Conservation (phyloP, 2,113 vertebrate genomes). For the Chiloscyllium plagiosum region DNA sequence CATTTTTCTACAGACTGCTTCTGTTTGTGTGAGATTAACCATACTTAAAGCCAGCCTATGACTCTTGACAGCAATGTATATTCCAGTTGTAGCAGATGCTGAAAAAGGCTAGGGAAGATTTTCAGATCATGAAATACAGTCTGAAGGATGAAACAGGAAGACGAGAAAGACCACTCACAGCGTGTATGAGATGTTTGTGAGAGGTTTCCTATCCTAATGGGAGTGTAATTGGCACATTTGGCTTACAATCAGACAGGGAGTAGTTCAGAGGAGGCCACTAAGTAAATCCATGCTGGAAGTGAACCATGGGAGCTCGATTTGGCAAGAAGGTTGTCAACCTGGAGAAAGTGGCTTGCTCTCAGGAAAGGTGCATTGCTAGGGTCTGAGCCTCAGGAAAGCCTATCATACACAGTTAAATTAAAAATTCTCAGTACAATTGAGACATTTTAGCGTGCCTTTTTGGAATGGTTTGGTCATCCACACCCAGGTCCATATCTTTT, state of each 20-base stretch:
- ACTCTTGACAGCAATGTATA: not conserved
- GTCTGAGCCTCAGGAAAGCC: not conserved
- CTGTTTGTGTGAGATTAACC: not conserved
- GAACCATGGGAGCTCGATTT: not conserved
- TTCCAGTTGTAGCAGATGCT: not conserved
- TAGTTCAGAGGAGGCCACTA: not conserved
- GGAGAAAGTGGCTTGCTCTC: not conserved
- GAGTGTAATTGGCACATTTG: not conserved
- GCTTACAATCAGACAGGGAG: not conserved
- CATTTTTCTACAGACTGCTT: not conserved
- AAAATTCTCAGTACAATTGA: not conserved
- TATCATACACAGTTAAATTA: not conserved
- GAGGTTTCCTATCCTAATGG: not conserved
- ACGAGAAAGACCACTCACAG: not conserved
- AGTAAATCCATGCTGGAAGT: not conserved
- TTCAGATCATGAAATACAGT: not conserved
- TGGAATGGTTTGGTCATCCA: too few relatives aligned
- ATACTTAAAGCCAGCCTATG: not conserved
- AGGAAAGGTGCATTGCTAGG: not conserved
- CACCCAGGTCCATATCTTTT: too few relatives aligned
- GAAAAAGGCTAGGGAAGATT: not conserved
- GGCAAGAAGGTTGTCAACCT: not conserved
- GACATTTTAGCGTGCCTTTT: not conserved
- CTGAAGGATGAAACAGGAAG: not conserved
- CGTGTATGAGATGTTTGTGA: not conserved